Conservation (phyloP, 2,113 vertebrate genomes). For the Pithys albifrons region DNA sequence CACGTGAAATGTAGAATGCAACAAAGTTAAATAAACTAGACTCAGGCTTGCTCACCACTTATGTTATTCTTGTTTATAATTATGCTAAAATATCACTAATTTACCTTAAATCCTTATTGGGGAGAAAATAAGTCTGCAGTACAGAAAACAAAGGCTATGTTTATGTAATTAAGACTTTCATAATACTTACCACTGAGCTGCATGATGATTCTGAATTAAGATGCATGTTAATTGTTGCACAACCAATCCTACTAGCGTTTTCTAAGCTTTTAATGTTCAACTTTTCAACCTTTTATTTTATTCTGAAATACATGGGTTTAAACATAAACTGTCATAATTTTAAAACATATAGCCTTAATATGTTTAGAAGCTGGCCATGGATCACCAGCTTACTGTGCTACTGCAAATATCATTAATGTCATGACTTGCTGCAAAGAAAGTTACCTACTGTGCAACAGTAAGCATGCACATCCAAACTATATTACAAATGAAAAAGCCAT, state of each 20-base stretch:
- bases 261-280: neutral
- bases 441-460: neutral
- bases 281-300: neutral
- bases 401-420: neutral
- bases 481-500: neutral
- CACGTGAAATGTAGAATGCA: rapidly evolving
- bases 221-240: neutral
- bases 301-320: neutral
- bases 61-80: neutral
- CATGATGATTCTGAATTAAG: neutral
- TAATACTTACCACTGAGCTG: neutral
- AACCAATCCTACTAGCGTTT: neutral
- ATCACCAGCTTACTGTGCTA: neutral
- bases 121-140: neutral
- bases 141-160: neutral
- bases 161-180: conserved; percentile 4
- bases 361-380: neutral
- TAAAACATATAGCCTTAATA: neutral
- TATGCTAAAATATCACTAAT: neutral
- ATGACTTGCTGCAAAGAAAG: neutral
- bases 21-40: neutral
- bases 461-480: neutral
- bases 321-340: neutral
- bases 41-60: neutral
- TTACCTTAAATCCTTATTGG: neutral